Conservation (phyloP, 1,140 invertebrate genomes). For the Musca domestica region DNA sequence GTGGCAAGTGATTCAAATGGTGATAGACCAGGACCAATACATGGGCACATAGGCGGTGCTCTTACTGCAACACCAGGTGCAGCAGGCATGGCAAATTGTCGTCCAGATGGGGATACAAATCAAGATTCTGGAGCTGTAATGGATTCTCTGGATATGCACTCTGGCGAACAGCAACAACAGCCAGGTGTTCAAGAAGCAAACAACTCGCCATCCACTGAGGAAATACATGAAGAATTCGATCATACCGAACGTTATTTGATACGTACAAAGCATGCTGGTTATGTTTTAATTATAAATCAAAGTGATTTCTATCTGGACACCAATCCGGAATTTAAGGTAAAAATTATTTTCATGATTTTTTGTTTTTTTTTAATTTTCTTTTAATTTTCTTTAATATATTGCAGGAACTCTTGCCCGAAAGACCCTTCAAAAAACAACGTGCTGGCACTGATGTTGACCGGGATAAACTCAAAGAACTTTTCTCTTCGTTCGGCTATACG, state of each 20-base stretch:
- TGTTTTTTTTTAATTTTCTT: background rate
- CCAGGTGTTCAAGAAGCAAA: too few species aligned
- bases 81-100: background rate
- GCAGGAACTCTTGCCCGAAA: constrained; percentile 18
- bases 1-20: background rate
- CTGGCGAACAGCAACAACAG: too few species aligned
- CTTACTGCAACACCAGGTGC: background rate
- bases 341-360: constrained; percentile 5
- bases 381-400: too few species aligned
- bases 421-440: constrained; percentile 26
- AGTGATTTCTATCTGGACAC: constrained; percentile 33
- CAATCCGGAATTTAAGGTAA: constrained; percentile 27
- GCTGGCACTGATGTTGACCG: constrained; percentile 43
- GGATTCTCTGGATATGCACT: background rate
- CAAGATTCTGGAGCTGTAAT: background rate
- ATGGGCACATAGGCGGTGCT: background rate
- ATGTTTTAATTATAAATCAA: constrained; percentile 48
- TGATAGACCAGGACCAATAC: background rate
- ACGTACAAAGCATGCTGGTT: constrained; percentile 34
- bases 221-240: background rate
- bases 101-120: background rate
- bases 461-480: constrained; percentile 31
- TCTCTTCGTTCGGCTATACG: constrained; percentile 40
- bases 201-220: too few species aligned
- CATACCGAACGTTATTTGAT: constrained; percentile 27